These are phyloP conservation scores for Toxotes chatareus DNA, from an alignment of 2,113 vertebrate genomes.

Conservation along the genomic window DNA sequence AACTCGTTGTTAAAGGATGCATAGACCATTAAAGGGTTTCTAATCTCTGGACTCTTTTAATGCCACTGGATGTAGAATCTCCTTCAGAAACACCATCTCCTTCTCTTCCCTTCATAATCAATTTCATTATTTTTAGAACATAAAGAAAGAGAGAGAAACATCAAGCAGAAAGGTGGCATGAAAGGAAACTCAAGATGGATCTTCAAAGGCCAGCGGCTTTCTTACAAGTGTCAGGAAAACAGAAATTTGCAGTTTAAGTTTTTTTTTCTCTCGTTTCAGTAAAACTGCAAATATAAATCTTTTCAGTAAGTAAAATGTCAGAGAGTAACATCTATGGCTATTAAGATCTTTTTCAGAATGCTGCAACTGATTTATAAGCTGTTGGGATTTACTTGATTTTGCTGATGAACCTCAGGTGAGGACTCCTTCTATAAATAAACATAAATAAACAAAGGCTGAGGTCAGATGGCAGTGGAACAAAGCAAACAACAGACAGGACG, in stretches of 20 bases:
- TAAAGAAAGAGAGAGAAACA: background rate
- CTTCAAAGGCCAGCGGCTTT: background rate
- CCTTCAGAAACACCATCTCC: background rate
- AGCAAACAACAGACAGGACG: background rate
- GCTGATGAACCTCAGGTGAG: background rate
- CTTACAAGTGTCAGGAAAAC: background rate
- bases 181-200: background rate
- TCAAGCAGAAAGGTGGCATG: background rate
- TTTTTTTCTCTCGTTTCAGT: background rate
- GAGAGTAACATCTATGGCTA: background rate
- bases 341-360: background rate
- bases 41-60: background rate
- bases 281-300: background rate
- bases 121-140: background rate
- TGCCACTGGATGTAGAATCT: background rate
- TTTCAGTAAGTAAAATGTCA: background rate
- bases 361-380: background rate
- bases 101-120: background rate
- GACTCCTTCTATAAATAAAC: background rate
- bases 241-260: background rate
- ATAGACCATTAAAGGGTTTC: constrained; percentile 1
- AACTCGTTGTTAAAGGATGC: background rate
- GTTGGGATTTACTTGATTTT: background rate
- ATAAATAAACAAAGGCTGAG: background rate
- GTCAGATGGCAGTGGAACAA: background rate